Evolutionary conservation across 2,797 vertebrate species (phyloP), one percentile per base, ranked within the genome.

Genomic region (Lagorchestes hirsutus): DNA sequence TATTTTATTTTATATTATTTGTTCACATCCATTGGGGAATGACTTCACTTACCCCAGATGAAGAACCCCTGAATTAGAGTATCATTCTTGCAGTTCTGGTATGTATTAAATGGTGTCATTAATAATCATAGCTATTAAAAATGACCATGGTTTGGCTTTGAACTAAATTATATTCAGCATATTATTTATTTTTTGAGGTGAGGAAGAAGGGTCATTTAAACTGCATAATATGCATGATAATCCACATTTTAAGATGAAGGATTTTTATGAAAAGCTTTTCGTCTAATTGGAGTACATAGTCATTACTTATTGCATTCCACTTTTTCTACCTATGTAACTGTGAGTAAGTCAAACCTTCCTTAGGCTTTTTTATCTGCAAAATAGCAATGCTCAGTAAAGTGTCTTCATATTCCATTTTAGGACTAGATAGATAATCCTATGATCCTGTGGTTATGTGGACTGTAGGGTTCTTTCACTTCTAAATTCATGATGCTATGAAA

Each of bases 101-200:
- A 13, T 92, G 9, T 82, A 93, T 94, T 93, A 92, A 92, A 90
- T 87, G 91, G 90, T 57, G 67, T 92, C 62, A 92, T 94, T 93
- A 93, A 59, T 92, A 93, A 55, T 93, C 40, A 6, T 90, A 91
- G 95, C 90, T 96, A 59, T 94, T 96, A 93, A 93, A 92, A 93
- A 94, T 46, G 93, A 87, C 29, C 82, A 34, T 94, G 74, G 59
- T 93, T 97, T 97, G 40, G 62, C 94, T 97, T 96, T 95, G 94
- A 94, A 91, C 94, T 97, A 96, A 94, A 97, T 94, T 95, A 94
- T 96, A 94, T 22, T 34, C 55, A 93, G 31, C 58, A 4, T 95
- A 31, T 96, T 96, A 97, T 97, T 96, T 96, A 95, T 97, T 82
- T 82, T 82, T 40, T 24, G n/a, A 82, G 18, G n/a, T 18, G 34